Evolutionary conservation across 1,140 invertebrate genomes (phyloP), one percentile per base, ranked within the genome.

Genomic region (Sarcophaga bullata): DNA sequence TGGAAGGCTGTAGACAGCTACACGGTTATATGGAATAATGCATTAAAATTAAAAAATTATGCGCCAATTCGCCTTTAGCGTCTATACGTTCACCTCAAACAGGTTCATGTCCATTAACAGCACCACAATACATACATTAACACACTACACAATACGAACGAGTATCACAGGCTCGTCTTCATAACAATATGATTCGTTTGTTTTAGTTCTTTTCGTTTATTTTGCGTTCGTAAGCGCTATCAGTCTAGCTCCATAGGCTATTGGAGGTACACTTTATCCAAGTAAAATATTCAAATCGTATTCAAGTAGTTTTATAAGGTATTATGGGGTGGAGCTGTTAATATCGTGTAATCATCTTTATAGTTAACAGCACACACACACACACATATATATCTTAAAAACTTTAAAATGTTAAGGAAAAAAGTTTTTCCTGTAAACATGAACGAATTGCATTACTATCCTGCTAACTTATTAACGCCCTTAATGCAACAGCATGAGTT

Each of bases 321-420:
- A 68, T 81, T 72, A 25, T 72, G 80, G 80, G 80, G 80, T 81
- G 80, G 80, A 81, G 80, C 80, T 81, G 80, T 81, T 78, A 72
- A 81, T 81, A 81, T 81, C 54, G 80, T 54, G 54, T 68, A 81
- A 81, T 81, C 80, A 81, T 81, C 52, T 68, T 78, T 78, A 78
- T 78, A 46, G 75, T 78, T 48, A 50, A 78, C 75, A 78, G 25
- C 75, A 50, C 37, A 4, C 25, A 37, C 25, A 37, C 25, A 37
- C 25, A 37, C 25, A 37, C 25, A 37, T 4, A 37, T 37, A 37
- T 37, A 37, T 37, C 25, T 1, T 37, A 37, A 37, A 37, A 37
- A 37, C 25, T 37, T 37, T 37, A 37, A 37, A 37, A 37, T 37
- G 25, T 37, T 37, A 37, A 37, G 25, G 4, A 37, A 37, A 37